Evolutionary conservation across 1,140 invertebrate genomes (phyloP).

Genomic region (Heliconius congener): DNA sequence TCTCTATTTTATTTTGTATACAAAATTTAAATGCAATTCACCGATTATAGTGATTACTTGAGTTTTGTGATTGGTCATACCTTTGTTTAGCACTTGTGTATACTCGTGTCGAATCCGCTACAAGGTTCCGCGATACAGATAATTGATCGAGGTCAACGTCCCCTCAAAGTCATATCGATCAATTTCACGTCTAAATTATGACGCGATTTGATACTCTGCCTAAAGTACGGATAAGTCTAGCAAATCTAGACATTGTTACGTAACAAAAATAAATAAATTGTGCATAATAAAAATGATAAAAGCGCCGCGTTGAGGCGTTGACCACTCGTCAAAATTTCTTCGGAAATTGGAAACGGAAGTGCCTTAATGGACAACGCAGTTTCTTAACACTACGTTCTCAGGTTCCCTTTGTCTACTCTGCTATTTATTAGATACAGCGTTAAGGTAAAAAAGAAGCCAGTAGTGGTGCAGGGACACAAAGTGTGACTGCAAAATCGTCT

Average conservation of each 20-base stretch:
- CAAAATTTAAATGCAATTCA: neutral
- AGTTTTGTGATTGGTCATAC: conserved; percentile 28
- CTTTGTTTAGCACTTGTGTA: conserved; percentile 24
- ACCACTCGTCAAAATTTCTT: too few species aligned
- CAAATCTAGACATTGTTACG: neutral
- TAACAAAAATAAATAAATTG: neutral
- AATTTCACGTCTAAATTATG: conserved; percentile 34
- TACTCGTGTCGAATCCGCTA: conserved; percentile 29
- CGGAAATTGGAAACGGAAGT: too few species aligned
- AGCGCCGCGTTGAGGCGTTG: neutral
- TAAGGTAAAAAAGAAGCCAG: too few species aligned
- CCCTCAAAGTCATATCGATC: conserved; percentile 37
- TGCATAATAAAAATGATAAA: neutral
- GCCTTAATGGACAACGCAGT: too few species aligned
- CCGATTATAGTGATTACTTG: conserved; percentile 9
- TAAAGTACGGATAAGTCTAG: neutral
- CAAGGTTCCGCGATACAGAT: conserved; percentile 31
- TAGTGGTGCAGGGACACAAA: too few species aligned
- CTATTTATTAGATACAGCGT: too few species aligned
- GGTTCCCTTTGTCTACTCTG: too few species aligned
- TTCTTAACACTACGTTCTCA: too few species aligned
- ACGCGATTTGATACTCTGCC: conserved; percentile 19
- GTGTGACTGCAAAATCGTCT: too few species aligned
- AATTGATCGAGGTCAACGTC: conserved; percentile 30
- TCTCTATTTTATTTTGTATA: neutral